Percentiles rank a stretch among this genome's conserved stretches.
phyloP scores from a whole-genome alignment of 2,888 invertebrate genomes.

The Ophioninae sp. region DNA sequence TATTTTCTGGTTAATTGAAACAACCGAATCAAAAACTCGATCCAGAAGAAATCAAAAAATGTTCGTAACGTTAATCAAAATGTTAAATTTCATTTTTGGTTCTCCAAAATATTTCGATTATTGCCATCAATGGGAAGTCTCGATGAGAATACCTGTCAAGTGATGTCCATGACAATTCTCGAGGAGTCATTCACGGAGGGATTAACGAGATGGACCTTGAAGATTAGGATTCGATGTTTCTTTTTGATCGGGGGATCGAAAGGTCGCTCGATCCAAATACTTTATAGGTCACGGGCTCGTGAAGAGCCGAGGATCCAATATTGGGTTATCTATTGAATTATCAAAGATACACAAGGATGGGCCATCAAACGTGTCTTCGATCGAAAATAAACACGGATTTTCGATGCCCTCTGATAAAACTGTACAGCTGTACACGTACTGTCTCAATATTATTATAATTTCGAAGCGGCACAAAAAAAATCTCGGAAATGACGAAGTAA shows the following conservation, averaged over 20 bases:
- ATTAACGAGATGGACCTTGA: constrained; percentile 14
- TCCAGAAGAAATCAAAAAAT: too few species aligned
- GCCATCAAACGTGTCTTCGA: not conserved
- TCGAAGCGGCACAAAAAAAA: not conserved
- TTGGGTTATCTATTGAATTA: constrained; percentile 24
- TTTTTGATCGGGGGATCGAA: constrained; percentile 29
- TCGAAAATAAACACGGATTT: not conserved
- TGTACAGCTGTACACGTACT: not conserved
- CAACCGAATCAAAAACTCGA: too few species aligned
- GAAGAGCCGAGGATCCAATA: not conserved
- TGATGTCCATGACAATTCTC: not conserved
- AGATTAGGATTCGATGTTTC: constrained; percentile 40
- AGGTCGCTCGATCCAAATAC: constrained; percentile 49
- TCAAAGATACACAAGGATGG: constrained; percentile 10
- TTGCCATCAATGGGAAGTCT: not conserved
- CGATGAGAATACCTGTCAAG: not conserved
- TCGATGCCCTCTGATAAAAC: not conserved
- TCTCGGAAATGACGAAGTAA: not conserved
- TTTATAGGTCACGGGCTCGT: constrained; percentile 4
- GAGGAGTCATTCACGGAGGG: constrained; percentile 4
- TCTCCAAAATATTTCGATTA: not conserved
- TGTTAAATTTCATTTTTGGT: too few species aligned
- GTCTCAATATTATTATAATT: not conserved
- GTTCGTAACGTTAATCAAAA: too few species aligned
- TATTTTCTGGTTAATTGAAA: too few species aligned